Percentiles rank a stretch among this genome's conserved stretches.
Evolutionary conservation across 1,140 invertebrate species (phyloP).

Genomic region (Drosophila athabasca): DNA sequence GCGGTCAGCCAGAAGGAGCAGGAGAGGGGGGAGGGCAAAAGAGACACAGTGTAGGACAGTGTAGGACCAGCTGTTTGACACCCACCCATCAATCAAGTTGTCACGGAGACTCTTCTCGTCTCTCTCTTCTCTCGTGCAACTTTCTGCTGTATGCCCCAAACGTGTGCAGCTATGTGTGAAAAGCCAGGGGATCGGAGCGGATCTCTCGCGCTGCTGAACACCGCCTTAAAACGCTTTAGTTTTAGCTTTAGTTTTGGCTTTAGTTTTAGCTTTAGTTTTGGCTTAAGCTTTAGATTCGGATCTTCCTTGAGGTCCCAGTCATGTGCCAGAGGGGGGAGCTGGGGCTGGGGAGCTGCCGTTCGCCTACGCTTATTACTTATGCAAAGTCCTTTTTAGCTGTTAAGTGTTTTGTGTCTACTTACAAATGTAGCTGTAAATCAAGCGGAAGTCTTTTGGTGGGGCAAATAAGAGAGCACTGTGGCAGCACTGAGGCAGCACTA

Average conservation of each 20-base stretch:
- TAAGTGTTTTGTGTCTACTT: slow-evolving; percentile 77
- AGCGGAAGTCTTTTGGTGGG: slow-evolving; percentile 40
- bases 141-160: too few relatives aligned
- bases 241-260: slow-evolving; percentile 31
- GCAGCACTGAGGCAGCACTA: not conserved
- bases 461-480: too few relatives aligned
- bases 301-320: slow-evolving; percentile 20
- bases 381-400: slow-evolving; percentile 79
- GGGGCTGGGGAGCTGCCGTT: slow-evolving; percentile 38
- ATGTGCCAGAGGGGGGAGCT: slow-evolving; percentile 34
- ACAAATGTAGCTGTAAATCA: slow-evolving; percentile 76
- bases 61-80: slow-evolving; percentile 37
- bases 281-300: slow-evolving; percentile 16
- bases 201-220: slow-evolving; percentile 35
- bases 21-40: too few relatives aligned
- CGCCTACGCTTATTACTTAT: slow-evolving; percentile 63
- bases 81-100: slow-evolving; percentile 71
- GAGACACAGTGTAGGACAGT: not conserved
- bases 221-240: slow-evolving; percentile 36
- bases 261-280: slow-evolving; percentile 31
- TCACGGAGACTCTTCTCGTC: slow-evolving; percentile 13
- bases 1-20: slow-evolving; percentile 42
- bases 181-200: slow-evolving; percentile 42
- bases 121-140: slow-evolving; percentile 8
- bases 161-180: slow-evolving; percentile 68